Evolutionary conservation across 1,140 invertebrate genomes (phyloP).

Genomic region (Oncopeltus fasciatus): DNA sequence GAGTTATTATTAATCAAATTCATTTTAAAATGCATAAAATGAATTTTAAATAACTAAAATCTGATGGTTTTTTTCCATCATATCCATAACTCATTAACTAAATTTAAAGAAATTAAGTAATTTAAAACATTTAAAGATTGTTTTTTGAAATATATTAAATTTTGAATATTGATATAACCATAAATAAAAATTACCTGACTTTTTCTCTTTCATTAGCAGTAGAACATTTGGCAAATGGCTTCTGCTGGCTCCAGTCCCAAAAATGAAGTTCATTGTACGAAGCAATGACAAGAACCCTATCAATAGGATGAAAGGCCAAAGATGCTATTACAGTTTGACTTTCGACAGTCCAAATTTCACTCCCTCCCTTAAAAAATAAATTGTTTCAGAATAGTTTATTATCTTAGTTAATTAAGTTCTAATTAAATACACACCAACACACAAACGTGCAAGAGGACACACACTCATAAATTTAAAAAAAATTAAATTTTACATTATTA

Average conservation of each 20-base stretch:
- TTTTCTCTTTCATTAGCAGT: conserved; percentile 59
- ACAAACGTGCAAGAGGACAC: too few relatives aligned
- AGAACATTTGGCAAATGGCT: conserved; percentile 55
- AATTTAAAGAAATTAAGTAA: neutral
- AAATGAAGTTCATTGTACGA: conserved; percentile 74
- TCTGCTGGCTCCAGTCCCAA: conserved; percentile 73
- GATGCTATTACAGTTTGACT: conserved; percentile 65
- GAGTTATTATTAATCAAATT: too few relatives aligned
- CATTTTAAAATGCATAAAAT: too few relatives aligned
- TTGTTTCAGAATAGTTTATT: neutral
- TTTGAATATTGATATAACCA: neutral
- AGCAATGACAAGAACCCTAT: conserved; percentile 69
- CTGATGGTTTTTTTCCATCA: too few relatives aligned
- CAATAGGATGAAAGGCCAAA: conserved; percentile 71
- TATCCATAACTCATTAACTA: neutral
- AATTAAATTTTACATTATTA: too few relatives aligned
- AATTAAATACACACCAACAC: too few relatives aligned
- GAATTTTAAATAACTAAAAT: too few relatives aligned
- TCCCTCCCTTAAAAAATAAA: conserved; percentile 47
- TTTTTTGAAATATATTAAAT: too few relatives aligned
- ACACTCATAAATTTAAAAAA: too few relatives aligned
- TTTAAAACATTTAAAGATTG: neutral
- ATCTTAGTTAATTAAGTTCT: too few relatives aligned
- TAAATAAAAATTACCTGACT: conserved; percentile 40
- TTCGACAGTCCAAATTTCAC: conserved; percentile 64